Conservation (phyloP, 2,888 invertebrate genomes). For the Xanthia togata region DNA sequence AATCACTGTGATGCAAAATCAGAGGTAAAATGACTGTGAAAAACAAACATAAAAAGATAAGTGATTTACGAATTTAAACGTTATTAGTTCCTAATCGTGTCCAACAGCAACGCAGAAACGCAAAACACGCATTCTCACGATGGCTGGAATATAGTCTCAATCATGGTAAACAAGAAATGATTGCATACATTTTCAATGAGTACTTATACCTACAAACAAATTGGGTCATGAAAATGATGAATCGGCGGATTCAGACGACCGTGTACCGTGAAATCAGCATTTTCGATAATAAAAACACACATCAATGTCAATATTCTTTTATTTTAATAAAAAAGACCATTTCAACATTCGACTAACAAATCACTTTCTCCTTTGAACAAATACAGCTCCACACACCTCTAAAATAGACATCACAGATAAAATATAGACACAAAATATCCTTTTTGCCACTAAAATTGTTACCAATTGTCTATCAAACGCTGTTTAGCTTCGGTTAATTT, state of each 20-base stretch:
- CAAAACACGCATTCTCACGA: background rate
- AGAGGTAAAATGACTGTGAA: too few relatives aligned
- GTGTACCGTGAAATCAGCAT: background rate
- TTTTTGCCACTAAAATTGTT: conserved; percentile 78
- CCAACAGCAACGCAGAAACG: background rate
- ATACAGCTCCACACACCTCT: conserved; percentile 79
- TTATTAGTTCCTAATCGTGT: background rate
- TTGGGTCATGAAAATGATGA: background rate
- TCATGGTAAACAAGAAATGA: background rate
- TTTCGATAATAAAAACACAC: conserved; percentile 34
- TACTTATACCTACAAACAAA: background rate
- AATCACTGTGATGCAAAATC: too few relatives aligned
- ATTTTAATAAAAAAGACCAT: conserved; percentile 83
- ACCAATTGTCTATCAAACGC: conserved; percentile 69
- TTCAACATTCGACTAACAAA: conserved; percentile 82
- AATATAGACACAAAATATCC: conserved; percentile 86
- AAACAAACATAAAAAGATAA: too few relatives aligned
- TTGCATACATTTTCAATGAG: background rate
- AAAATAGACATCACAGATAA: conserved; percentile 90
- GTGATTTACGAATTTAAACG: background rate
- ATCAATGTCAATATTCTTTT: conserved; percentile 79
- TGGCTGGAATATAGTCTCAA: background rate
- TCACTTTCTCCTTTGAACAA: conserved; percentile 77
- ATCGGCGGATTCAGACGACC: background rate
- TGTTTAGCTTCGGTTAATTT: conserved; percentile 59